A percentile compares a stretch with the other conserved stretches of the same genome.
These are phyloP conservation scores for Caenorhabditis doughertyi DNA, from an alignment of 2,888 invertebrate species.

Conservation along the genomic window DNA sequence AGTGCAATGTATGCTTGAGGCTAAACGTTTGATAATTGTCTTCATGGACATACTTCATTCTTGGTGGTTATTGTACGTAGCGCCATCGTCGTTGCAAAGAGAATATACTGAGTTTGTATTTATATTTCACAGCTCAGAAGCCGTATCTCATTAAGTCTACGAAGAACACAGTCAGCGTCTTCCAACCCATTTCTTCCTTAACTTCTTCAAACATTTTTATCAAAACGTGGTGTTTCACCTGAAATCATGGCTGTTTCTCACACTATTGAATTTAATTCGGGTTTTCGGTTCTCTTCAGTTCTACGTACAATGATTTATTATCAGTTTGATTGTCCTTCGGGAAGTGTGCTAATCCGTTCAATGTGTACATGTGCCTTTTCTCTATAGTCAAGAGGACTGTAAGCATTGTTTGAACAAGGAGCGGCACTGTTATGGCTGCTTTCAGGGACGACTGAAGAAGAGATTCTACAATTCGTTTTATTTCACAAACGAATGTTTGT, in stretches of 20 bases:
- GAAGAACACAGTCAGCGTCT: too few relatives aligned
- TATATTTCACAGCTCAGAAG: too few relatives aligned
- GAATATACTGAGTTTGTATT: too few relatives aligned
- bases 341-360: constrained; percentile 61
- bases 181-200: too few relatives aligned
- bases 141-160: too few relatives aligned
- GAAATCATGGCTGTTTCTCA: background rate
- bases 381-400: constrained; percentile 42
- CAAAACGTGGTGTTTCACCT: too few relatives aligned
- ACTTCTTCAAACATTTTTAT: too few relatives aligned
- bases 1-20: too few relatives aligned
- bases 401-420: constrained; percentile 60
- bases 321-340: constrained; percentile 34
- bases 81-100: too few relatives aligned
- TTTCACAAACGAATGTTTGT: constrained; percentile 5
- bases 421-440: constrained; percentile 45
- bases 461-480: constrained; percentile 26
- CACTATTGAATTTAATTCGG: background rate
- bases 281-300: constrained; percentile 1
- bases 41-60: too few relatives aligned
- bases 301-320: constrained; percentile 24
- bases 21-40: too few relatives aligned
- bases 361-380: constrained; percentile 47
- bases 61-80: too few relatives aligned
- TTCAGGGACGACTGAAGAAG: constrained; percentile 23